These are phyloP conservation scores for Athalia cordata DNA, from an alignment of 2,888 invertebrate genomes.

Conservation along the genomic window DNA sequence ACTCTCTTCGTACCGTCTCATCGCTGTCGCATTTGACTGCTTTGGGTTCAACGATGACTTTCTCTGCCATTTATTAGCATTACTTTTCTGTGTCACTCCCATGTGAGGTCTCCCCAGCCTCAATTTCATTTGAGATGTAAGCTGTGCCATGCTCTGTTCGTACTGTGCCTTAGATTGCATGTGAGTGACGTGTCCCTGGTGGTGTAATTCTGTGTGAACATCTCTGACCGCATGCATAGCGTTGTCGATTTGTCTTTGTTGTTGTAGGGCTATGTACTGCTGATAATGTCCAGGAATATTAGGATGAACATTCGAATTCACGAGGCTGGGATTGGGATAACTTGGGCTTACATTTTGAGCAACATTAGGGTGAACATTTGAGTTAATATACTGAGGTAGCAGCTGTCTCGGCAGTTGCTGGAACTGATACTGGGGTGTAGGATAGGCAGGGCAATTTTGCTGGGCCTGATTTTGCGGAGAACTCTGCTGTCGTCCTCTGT, in stretches of 20 bases:
- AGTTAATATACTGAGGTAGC: constrained; percentile 62
- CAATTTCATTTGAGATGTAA: constrained; percentile 50
- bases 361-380: constrained; percentile 59
- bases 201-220: constrained; percentile 34
- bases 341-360: constrained; percentile 16
- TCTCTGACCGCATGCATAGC: constrained; percentile 55
- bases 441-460: constrained; percentile 60
- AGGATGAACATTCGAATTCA: constrained; percentile 54
- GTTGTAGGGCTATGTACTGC: constrained; percentile 51
- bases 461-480: constrained; percentile 57
- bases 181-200: constrained; percentile 52
- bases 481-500: constrained; percentile 52
- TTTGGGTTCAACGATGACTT: constrained; percentile 60
- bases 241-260: constrained; percentile 56
- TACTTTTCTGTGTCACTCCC: constrained; percentile 59
- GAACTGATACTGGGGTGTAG: constrained; percentile 60
- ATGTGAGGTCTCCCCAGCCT: constrained; percentile 57
- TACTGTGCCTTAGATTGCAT: constrained; percentile 52
- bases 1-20: constrained; percentile 54
- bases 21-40: constrained; percentile 46
- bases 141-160: constrained; percentile 50
- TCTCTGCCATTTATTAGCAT: constrained; percentile 56
- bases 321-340: constrained; percentile 1
- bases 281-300: constrained; percentile 53
- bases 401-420: constrained; percentile 62